These are phyloP conservation scores for Anticlea derivata DNA, from an alignment of 2,888 invertebrate genomes.

Conservation along the genomic window DNA sequence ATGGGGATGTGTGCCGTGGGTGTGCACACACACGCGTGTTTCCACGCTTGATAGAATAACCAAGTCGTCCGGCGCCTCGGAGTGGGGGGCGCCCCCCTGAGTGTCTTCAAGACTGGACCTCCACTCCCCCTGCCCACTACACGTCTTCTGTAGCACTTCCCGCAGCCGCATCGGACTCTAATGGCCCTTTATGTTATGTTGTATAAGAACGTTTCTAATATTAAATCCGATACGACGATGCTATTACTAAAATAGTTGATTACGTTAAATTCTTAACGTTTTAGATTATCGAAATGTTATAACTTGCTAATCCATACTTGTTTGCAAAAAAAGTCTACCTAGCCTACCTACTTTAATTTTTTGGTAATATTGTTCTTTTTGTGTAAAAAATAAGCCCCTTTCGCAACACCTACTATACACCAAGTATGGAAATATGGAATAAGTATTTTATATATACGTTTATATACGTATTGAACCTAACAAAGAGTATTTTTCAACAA, in stretches of 20 bases:
- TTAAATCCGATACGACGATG: conserved; percentile 21
- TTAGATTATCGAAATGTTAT: no score
- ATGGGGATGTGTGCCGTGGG: conserved; percentile 60
- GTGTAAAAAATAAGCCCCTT: no score
- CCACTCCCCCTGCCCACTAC: conserved; percentile 76
- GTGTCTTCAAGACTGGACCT: conserved; percentile 82
- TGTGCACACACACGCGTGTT: conserved; percentile 61
- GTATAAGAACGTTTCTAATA: conserved; percentile 56
- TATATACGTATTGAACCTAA: no score
- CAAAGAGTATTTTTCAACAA: no score
- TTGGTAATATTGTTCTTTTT: no score
- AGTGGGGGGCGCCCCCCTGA: conserved; percentile 63
- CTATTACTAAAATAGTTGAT: background rate
- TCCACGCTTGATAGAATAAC: conserved; percentile 83
- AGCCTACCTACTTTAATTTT: no score
- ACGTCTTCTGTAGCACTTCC: conserved; percentile 80
- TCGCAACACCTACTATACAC: no score
- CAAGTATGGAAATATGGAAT: no score
- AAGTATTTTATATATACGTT: no score
- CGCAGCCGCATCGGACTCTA: conserved; percentile 75
- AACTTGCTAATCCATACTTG: no score
- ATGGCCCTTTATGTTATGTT: conserved; percentile 75
- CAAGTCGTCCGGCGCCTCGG: conserved; percentile 78
- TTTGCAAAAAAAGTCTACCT: no score
- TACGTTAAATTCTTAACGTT: no score